These are phyloP conservation scores for Mythimna lalbum DNA, from an alignment of 2,888 invertebrate species.

Conservation along the genomic window DNA sequence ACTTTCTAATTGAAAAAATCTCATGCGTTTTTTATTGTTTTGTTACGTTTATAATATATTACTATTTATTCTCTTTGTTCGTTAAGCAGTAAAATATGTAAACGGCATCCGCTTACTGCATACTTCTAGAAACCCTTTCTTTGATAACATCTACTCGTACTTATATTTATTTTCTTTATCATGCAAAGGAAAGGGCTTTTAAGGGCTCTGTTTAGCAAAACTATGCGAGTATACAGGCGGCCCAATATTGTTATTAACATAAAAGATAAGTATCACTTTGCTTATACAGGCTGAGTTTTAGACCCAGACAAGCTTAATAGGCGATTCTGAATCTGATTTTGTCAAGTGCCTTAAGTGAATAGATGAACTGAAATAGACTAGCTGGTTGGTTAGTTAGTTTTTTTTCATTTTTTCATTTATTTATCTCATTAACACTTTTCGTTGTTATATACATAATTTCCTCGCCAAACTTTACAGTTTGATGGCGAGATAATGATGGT, in stretches of 20 bases:
- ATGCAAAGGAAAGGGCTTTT: constrained; percentile 47
- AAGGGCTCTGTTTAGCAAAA: constrained; percentile 39
- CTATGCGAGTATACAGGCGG: constrained; percentile 40
- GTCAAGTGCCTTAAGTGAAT: neutral
- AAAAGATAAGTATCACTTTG: constrained; percentile 55
- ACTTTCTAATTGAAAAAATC: constrained; percentile 24
- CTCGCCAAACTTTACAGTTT: no score
- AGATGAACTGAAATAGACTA: neutral
- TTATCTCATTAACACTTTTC: no score
- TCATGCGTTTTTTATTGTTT: constrained; percentile 11
- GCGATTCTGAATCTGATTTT: constrained; percentile 3
- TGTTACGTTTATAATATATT: constrained; percentile 25
- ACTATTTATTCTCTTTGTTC: constrained; percentile 17
- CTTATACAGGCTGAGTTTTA: constrained; percentile 42
- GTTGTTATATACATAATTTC: no score
- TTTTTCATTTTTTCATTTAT: no score
- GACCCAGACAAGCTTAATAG: constrained; percentile 12
- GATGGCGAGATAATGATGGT: no score
- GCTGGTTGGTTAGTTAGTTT: no score
- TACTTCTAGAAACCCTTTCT: constrained; percentile 30
- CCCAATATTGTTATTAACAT: constrained; percentile 49
- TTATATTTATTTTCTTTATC: constrained; percentile 58
- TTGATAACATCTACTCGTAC: constrained; percentile 29
- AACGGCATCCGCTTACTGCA: constrained; percentile 24
- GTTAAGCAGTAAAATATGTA: constrained; percentile 23